Evolutionary conservation across 2,797 vertebrate genomes (phyloP), one percentile per base, ranked within the genome.

Genomic region (Paguma larvata): DNA sequence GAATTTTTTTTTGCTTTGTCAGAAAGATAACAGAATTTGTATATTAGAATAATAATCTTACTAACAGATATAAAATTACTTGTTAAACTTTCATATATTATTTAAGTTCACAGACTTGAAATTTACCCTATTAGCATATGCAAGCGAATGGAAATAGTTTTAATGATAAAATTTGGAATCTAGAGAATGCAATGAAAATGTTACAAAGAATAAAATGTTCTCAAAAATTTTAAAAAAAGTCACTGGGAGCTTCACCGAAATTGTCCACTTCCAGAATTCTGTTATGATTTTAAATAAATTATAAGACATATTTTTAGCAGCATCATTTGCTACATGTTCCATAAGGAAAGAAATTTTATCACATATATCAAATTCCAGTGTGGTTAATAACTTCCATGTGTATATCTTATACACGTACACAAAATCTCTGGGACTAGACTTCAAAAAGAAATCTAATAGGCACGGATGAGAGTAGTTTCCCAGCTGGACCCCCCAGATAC

Each of bases 71-170:
- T 67, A 82, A 92, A 14, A 53, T 56, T 65, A 80, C 2, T 16
- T n/a, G 18, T 34, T 77, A 84, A 83, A 84, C 6, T 72, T 91
- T 77, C 65, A 77, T 65, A 86, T 90, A 65, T 65, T 63, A 91
- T 41, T 72, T 68, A 70, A 85, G 10, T 2, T 48, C 62, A 41
- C 44, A 18, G 1, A 34, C 27, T 63, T 73, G 19, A 90, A 68
- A 30, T 88, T 82, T 68, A 51, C 53, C 30, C 62, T 18, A 80
- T 27, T n/a, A 63, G 62, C 44, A 56, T 9, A 83, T 44, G 7
- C 2, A 72, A 68, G 16, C 73, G 2, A 67, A 65, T 48, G 18
- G 46, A 77, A 91, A 82, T 85, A 32, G 15, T 53, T 41, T 86
- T 75, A 83, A 80, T 15, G 27, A 92, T n/a, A 51, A 32, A 73